Conservation (phyloP, 1,140 invertebrate species). For the Chlorops oryzae region DNA sequence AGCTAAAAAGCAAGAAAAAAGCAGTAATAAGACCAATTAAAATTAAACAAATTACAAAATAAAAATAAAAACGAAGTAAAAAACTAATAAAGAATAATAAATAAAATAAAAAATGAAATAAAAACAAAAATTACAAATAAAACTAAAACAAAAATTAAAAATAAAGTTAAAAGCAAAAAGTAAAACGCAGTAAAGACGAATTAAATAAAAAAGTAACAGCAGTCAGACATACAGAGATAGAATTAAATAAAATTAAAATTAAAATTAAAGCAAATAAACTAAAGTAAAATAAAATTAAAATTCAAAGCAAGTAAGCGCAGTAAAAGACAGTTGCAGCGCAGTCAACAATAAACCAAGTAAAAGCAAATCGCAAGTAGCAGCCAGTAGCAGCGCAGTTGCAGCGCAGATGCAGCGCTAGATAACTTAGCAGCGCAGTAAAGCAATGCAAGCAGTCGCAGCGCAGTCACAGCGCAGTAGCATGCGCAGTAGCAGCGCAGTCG, state of each 20-base stretch:
- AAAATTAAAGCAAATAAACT: not conserved
- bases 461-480: no score
- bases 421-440: not conserved
- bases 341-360: no score
- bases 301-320: not conserved
- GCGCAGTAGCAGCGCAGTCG: no score
- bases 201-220: not conserved
- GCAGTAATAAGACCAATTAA: not conserved
- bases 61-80: not conserved
- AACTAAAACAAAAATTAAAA: not conserved
- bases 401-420: no score
- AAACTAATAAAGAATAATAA: not conserved
- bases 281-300: not conserved
- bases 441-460: no score
- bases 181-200: not conserved
- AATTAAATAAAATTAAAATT: not conserved
- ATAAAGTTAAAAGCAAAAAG: not conserved
- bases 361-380: no score
- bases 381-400: no score
- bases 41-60: not conserved
- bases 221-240: not conserved
- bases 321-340: no score
- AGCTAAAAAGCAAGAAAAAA: not conserved
- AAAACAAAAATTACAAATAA: not conserved
- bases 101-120: not conserved